These are phyloP conservation scores for Zhuqinia jingwanae DNA, from an alignment of 2,888 invertebrate genomes.

Conservation along the genomic window DNA sequence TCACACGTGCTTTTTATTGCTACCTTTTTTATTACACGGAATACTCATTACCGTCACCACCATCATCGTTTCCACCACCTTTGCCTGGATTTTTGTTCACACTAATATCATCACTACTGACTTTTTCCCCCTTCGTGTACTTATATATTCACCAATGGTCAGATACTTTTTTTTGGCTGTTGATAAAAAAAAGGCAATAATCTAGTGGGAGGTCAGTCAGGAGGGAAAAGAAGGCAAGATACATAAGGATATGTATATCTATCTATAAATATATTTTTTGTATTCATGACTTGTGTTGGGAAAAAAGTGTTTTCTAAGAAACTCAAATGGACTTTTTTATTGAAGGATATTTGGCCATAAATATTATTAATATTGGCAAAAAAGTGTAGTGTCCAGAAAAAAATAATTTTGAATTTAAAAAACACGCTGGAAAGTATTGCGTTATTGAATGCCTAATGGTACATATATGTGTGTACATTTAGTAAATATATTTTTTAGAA, in stretches of 20 bases:
- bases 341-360: constrained; percentile 58
- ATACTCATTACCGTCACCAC: constrained; percentile 57
- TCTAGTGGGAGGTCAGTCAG: constrained; percentile 46
- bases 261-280: no score
- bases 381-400: constrained; percentile 20
- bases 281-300: constrained; percentile 23
- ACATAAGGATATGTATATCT: no score
- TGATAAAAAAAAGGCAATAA: constrained; percentile 30
- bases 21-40: constrained; percentile 59
- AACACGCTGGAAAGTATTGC: no score
- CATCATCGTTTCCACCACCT: neutral
- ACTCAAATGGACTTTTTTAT: constrained; percentile 35
- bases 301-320: constrained; percentile 25
- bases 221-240: neutral
- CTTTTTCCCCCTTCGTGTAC: constrained; percentile 1
- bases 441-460: no score
- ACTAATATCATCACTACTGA: constrained; percentile 17
- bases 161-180: neutral
- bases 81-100: neutral
- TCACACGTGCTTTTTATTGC: constrained; percentile 73
- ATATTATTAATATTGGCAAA: constrained; percentile 43
- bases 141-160: neutral
- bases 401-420: no score
- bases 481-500: no score
- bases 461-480: no score